Evolutionary conservation across 2,888 invertebrate species (phyloP).

Genomic region (Spisula subtruncata): DNA sequence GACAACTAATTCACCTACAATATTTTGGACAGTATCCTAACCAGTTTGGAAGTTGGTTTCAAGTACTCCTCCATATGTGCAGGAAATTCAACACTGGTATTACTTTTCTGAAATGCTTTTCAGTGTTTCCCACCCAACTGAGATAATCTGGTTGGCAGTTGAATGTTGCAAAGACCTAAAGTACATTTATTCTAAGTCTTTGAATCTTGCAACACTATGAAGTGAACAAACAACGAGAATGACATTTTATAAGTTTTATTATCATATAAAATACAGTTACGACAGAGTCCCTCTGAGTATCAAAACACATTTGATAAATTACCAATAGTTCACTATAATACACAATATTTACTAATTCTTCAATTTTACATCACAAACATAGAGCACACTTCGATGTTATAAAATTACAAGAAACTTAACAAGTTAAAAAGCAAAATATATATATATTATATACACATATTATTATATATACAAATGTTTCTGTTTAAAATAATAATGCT

Average conservation of each 20-base stretch:
- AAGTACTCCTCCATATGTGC: too few relatives aligned
- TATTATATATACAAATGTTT: slow-evolving; percentile 8
- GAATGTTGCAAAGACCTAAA: too few relatives aligned
- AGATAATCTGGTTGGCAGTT: too few relatives aligned
- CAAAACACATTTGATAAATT: slow-evolving; percentile 26
- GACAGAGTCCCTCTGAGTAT: slow-evolving; percentile 35
- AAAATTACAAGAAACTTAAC: slow-evolving; percentile 32
- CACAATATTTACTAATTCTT: slow-evolving; percentile 12
- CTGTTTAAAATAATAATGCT: slow-evolving; percentile 20
- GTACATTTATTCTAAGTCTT: too few relatives aligned
- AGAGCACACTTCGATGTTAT: slow-evolving; percentile 36
- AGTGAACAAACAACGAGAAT: not conserved
- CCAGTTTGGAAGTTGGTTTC: too few relatives aligned
- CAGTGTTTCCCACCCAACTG: too few relatives aligned
- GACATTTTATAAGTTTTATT: slow-evolving; percentile 2
- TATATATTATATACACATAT: not conserved
- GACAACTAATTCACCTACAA: too few relatives aligned
- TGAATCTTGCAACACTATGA: too few relatives aligned
- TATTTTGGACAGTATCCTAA: too few relatives aligned
- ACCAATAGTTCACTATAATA: slow-evolving; percentile 9
- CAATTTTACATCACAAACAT: slow-evolving; percentile 21
- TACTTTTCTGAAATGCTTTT: too few relatives aligned
- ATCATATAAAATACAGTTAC: slow-evolving; percentile 24
- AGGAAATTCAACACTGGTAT: too few relatives aligned
- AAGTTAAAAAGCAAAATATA: slow-evolving; percentile 11